These are phyloP conservation scores for Xenotilapia leptura DNA, from an alignment of 2,113 vertebrate genomes.

Conservation along the genomic window DNA sequence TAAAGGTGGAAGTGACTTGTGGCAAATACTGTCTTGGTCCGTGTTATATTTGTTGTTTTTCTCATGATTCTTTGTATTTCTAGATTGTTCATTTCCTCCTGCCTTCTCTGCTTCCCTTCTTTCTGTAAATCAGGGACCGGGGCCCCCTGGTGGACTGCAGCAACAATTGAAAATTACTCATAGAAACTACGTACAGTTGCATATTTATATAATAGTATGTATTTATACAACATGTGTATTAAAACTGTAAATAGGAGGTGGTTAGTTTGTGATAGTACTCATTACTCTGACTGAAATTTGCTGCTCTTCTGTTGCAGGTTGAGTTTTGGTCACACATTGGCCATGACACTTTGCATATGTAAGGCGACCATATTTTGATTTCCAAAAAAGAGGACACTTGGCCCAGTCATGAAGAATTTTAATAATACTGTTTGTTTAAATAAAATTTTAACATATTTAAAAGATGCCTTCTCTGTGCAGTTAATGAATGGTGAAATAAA, in stretches of 20 bases:
- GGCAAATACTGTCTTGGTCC: neutral
- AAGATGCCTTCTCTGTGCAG: accelerated
- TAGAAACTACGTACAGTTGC: neutral
- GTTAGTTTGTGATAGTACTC: neutral
- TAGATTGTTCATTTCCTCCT: neutral
- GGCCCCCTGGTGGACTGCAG: neutral
- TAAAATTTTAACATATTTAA: neutral
- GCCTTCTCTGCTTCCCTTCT: neutral
- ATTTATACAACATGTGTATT: neutral
- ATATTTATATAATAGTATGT: accelerated
- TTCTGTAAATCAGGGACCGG: accelerated
- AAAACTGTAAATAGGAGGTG: neutral
- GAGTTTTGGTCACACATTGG: neutral
- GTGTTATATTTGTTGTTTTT: neutral
- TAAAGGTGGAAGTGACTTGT: neutral
- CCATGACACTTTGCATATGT: neutral
- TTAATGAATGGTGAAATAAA: neutral
- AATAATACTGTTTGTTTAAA: neutral
- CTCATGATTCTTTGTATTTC: neutral
- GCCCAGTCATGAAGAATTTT: neutral
- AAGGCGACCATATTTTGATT: neutral
- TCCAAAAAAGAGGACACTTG: neutral
- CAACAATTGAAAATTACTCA: neutral
- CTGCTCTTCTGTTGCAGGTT: neutral
- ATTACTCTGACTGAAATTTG: neutral